Percentiles rank a stretch among this genome's conserved stretches.
Evolutionary conservation across 2,113 vertebrate species (phyloP).

Genomic region (Epinephelus cyanopodus): DNA sequence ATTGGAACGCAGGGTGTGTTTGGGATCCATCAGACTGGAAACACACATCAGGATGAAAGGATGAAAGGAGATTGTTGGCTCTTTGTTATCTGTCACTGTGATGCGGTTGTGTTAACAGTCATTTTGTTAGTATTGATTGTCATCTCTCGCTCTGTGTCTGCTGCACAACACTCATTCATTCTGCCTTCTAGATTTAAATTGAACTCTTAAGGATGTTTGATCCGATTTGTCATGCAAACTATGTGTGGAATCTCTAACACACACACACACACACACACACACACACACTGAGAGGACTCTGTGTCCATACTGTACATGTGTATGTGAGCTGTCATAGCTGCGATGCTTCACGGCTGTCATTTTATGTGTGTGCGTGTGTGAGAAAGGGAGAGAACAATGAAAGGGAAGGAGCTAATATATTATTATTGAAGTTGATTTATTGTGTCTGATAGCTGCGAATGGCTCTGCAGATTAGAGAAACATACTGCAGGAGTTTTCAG

Average conservation of each 20-base stretch:
- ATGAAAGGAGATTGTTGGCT: not conserved
- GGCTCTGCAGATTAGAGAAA: constrained; percentile 26
- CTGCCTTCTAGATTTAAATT: not conserved
- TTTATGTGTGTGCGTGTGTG: not conserved
- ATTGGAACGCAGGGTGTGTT: not conserved
- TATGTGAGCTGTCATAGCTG: not conserved
- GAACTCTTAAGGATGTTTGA: not conserved
- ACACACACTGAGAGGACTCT: not conserved
- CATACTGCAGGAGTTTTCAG: constrained; percentile 12
- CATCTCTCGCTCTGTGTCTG: not conserved
- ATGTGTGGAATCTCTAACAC: not conserved
- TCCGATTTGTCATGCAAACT: constrained; percentile 2
- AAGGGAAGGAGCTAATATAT: constrained; percentile 19
- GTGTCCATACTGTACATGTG: not conserved
- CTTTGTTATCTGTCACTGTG: not conserved
- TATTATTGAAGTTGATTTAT: constrained; percentile 34
- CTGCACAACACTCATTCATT: not conserved
- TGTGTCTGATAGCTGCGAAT: constrained; percentile 27
- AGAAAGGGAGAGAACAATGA: not conserved
- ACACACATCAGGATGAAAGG: not conserved
- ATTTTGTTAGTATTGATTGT: constrained; percentile 3
- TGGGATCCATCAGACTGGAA: not conserved
- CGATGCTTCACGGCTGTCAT: too few relatives aligned
- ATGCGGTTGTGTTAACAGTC: not conserved
- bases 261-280: not conserved